Percentiles rank a stretch among this genome's conserved stretches.
Conservation (phyloP, 2,113 vertebrate species). For the Brachyhypopomus gauderio region DNA sequence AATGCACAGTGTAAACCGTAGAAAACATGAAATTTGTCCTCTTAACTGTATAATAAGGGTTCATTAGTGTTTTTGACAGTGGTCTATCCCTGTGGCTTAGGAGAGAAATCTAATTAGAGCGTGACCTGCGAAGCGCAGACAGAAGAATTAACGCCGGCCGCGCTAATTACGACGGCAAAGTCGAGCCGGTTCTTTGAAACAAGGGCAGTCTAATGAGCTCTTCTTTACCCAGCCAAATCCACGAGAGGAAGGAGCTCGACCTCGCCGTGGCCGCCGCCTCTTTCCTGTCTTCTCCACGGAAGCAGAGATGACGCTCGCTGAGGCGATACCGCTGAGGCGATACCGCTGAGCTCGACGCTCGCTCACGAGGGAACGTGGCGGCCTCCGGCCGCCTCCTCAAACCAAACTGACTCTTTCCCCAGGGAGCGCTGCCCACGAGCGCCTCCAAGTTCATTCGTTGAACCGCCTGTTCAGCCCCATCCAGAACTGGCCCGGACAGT, state of each 20-base stretch:
- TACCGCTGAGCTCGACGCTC: constrained; percentile 25
- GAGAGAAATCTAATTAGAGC: constrained; percentile 96
- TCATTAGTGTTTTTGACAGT: constrained; percentile 75
- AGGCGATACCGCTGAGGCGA: constrained; percentile 39
- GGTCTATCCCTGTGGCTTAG: constrained; percentile 82
- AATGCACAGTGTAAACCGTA: constrained; percentile 18
- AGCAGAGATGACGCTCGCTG: constrained; percentile 22
- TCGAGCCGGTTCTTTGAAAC: constrained; percentile 98
- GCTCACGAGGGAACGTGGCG: no score
- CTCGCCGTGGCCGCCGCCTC: constrained; percentile 21
- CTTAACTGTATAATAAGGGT: constrained; percentile 79
- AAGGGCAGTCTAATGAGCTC: constrained; percentile 96
- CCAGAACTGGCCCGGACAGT: no score
- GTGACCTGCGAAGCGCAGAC: constrained; percentile 95
- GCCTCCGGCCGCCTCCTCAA: no score
- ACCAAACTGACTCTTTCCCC: no score
- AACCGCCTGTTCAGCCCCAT: no score
- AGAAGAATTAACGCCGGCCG: constrained; percentile 97
- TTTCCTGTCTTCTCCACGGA: constrained; percentile 33
- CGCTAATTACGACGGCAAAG: constrained; percentile 99
- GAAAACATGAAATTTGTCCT: constrained; percentile 73
- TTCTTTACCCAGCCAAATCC: constrained; percentile 99
- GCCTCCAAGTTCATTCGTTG: no score
- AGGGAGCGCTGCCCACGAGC: no score
- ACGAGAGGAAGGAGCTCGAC: constrained; percentile 85